phyloP scores from a whole-genome alignment of 2,888 invertebrate genomes.

The Callyntrura sp. region DNA sequence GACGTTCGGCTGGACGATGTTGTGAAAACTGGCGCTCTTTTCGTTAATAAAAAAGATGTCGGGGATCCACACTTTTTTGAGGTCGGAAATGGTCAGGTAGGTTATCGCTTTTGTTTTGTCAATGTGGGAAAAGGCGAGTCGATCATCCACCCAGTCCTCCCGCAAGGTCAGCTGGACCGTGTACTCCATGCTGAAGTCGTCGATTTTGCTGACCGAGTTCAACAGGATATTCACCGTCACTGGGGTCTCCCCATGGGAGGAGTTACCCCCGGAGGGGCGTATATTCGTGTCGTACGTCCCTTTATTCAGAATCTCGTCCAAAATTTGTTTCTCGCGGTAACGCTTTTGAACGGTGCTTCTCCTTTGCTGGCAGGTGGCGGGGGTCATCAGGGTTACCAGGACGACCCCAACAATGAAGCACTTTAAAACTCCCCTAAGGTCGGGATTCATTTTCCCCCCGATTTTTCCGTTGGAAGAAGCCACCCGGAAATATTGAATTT shows the following conservation, averaged over 20 bases:
- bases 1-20: too few species aligned
- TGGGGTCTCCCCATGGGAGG: slow-evolving; percentile 90
- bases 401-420: slow-evolving; percentile 38
- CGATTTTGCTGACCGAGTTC: slow-evolving; percentile 98
- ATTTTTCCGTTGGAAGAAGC: too few species aligned
- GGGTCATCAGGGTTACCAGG: background rate
- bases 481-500: too few species aligned
- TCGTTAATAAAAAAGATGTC: too few species aligned
- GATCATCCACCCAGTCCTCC: too few species aligned
- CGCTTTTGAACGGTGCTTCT: slow-evolving; percentile 90
- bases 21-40: too few species aligned
- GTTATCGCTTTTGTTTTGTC: too few species aligned
- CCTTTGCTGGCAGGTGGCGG: slow-evolving; percentile 25
- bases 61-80: too few species aligned
- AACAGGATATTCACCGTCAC: slow-evolving; percentile 97
- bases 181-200: slow-evolving; percentile 97
- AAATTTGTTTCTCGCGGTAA: slow-evolving; percentile 90
- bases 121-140: too few species aligned
- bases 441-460: too few species aligned
- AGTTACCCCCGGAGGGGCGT: slow-evolving; percentile 92
- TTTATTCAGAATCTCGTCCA: slow-evolving; percentile 94
- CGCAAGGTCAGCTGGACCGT: slow-evolving; percentile 7
- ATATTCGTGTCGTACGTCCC: slow-evolving; percentile 96
- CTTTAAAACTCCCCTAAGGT: background rate
- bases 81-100: too few species aligned